Evolutionary conservation across 2,888 invertebrate genomes (phyloP), one percentile per base, ranked within the genome.

Genomic region (Saturnia japonica): DNA sequence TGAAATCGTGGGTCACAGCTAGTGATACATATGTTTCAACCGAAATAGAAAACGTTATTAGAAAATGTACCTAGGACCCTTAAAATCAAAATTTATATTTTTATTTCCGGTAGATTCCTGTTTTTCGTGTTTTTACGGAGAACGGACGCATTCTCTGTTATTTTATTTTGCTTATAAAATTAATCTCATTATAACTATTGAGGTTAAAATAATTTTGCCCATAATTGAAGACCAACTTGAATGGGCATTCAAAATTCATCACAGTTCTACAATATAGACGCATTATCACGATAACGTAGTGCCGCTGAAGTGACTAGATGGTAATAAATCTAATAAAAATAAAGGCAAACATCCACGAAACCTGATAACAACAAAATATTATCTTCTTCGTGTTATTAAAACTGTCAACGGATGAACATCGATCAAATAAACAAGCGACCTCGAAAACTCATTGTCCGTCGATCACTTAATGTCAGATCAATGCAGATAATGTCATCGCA

Each of bases 401-500:
- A 60, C 28, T 11, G 57, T 25, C 57, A 7, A 25, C 28, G 25
- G 57, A 60, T 28, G 4, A 28, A 60, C 57, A 60, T 60, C 57
- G 57, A 60, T 60, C 57, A 28, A 28, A 14, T 2, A 28, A 14
- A 22, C 22, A 28, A 28, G 28, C 57, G 25, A 60, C 57, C 57
- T 60, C 57, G 28, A 60, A 60, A 60, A 28, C 25, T 25, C 25
- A 60, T 60, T 60, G 57, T 60, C 57, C 12, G 57, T 11, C 28
- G 57, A 60, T 60, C 57, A 60, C 57, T 28, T 47, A 68, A 47
- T 28, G 28, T 68, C 47, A 45, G 47, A 68, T 67, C 68, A 51
- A 47, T 68, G 25, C 47, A 3, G 87, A 88, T 89, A 87, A 80
- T 78, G 85, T 85, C 86, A 77, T 74, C 83, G 77, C 72, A 72